Conservation (phyloP, 1,140 invertebrate genomes). For the Goniozus legneri region DNA sequence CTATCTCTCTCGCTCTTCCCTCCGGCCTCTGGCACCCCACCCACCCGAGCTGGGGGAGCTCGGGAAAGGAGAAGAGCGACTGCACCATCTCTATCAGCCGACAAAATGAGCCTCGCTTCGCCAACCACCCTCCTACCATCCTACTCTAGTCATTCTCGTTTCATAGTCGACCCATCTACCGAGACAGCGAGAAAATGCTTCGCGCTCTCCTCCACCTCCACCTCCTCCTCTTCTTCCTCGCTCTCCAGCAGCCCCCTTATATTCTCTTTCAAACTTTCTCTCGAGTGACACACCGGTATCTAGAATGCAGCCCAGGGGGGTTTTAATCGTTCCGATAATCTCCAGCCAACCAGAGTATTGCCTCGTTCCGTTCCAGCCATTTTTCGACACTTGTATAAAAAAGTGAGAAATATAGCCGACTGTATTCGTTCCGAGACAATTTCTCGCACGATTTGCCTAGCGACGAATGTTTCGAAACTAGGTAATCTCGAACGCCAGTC, state of each 20-base stretch:
- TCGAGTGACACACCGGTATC: no score
- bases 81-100: conserved; percentile 41
- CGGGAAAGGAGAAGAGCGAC: conserved; percentile 8
- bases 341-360: no score
- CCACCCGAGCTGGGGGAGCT: conserved; percentile 7
- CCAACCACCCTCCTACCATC: conserved; percentile 29
- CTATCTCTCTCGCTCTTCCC: conserved; percentile 14
- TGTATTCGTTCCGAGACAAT: no score
- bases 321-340: no score
- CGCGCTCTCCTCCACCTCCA: conserved; percentile 13
- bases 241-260: conserved; percentile 11
- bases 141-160: conserved; percentile 20
- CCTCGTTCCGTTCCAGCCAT: no score
- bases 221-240: conserved; percentile 13
- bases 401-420: no score
- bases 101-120: conserved; percentile 52
- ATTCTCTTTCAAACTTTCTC: no score
- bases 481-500: no score
- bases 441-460: no score
- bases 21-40: conserved; percentile 15
- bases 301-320: no score
- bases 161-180: conserved; percentile 3
- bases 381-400: no score
- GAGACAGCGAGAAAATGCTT: conserved; percentile 34
- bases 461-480: no score